Base-by-base conservation (phyloP, 2,797 vertebrate species). In the Pseudopleuronectes americanus region DNA sequence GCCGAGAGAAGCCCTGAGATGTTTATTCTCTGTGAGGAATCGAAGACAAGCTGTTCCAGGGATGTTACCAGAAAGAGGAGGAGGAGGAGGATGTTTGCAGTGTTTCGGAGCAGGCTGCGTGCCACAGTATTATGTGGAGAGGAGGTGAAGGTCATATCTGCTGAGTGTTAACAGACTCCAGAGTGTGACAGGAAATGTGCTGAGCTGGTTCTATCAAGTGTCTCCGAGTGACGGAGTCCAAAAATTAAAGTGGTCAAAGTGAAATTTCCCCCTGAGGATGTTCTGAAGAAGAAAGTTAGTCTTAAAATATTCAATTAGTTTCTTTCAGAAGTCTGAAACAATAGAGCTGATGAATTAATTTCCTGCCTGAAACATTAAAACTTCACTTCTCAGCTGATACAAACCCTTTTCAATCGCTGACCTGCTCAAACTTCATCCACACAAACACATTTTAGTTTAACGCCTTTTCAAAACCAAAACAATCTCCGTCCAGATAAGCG, bases 71-170 rank as follows among this genome's bases (percentile, higher is more conserved):
- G 79, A 81, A 74, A 69, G 12, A 48, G 41, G 67, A 76, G 80
- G 31, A 76, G 73, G 72, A 77, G 79, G 31, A 77, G 74, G 73
- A 78, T 84, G 78, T 84, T 82, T 72, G 75, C 12, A 43, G 48
- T 54, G 64, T 38, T 38, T 64, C 14, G 31, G 24, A 74, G 58
- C 45, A 72, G 61, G 45, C 78, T 55, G 45, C 48, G 79, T 67
- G 57, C 60, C 72, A 56, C 76, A 53, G 72, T 52, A 68, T 75
- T 68, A 49, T 68, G 66, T 58, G 47, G 70, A 85, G 65, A 70
- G 43, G 56, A 71, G 68, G 60, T 74, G 64, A 84, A 80, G 81
- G 81, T 86, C 85, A 68, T 57, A 67, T 67, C 64, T 74, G 57
- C 41, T 76, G 76, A 81, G 66, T 2, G 22, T 74, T 82, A 57